Evolutionary conservation across 2,113 vertebrate genomes (phyloP).

Genomic region (Rhabdornis inornatus): DNA sequence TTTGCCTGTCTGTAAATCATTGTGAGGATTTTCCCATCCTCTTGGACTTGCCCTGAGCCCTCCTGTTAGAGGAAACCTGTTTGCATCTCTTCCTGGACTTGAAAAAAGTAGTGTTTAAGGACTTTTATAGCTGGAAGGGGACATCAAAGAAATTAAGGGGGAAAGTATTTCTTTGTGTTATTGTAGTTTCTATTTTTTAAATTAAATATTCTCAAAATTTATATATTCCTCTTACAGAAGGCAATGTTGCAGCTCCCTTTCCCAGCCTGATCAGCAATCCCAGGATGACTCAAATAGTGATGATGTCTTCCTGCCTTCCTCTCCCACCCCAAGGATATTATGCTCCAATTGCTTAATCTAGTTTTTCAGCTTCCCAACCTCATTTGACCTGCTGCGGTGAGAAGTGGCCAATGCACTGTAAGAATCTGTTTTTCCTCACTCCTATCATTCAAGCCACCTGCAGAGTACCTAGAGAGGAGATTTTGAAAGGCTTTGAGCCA

Average conservation of each 20-base stretch:
- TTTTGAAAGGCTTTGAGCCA: not conserved
- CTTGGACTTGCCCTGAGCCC: not conserved
- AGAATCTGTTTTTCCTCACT: not conserved
- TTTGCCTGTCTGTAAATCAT: not conserved
- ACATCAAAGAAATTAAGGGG: not conserved
- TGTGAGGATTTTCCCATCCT: not conserved
- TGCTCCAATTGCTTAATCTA: slow-evolving; percentile 29
- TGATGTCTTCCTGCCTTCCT: not conserved
- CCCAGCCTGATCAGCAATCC: not conserved
- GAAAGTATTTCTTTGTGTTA: not conserved
- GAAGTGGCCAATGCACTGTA: not conserved
- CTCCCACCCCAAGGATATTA: not conserved
- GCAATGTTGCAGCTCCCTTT: not conserved
- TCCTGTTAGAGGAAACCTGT: not conserved
- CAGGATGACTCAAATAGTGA: not conserved
- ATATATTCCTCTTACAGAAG: not conserved
- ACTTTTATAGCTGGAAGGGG: not conserved
- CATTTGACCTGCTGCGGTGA: slow-evolving; percentile 32
- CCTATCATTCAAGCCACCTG: not conserved
- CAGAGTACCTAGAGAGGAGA: not conserved
- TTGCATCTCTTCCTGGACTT: not conserved
- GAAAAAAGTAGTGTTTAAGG: not conserved
- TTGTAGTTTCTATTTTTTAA: not conserved
- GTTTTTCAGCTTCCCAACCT: slow-evolving; percentile 36
- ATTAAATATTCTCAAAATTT: not conserved